These are phyloP conservation scores for Netelia virgata DNA, from an alignment of 2,888 invertebrate species.

Conservation along the genomic window DNA sequence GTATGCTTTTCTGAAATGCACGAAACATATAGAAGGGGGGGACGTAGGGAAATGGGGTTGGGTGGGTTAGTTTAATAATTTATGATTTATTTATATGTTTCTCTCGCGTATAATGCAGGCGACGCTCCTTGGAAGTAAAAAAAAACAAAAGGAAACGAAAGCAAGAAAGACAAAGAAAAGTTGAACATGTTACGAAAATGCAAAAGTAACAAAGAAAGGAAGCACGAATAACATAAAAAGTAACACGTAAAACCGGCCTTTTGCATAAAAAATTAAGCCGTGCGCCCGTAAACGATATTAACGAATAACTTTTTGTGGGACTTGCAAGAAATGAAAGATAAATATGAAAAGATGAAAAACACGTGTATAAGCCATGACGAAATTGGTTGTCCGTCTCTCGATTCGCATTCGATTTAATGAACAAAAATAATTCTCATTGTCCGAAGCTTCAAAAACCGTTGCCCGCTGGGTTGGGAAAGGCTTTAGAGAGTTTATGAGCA, in stretches of 20 bases:
- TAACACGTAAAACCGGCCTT: constrained; percentile 77
- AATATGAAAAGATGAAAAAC: constrained; percentile 19
- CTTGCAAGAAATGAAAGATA: constrained; percentile 17
- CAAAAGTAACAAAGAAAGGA: constrained; percentile 47
- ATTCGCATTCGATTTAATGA: constrained; percentile 18
- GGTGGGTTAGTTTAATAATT: constrained; percentile 83
- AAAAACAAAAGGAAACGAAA: constrained; percentile 41
- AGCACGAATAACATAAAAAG: constrained; percentile 72
- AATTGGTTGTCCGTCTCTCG: constrained; percentile 20
- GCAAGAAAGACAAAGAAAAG: constrained; percentile 15
- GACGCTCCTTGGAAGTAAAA: constrained; percentile 74
- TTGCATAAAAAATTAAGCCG: constrained; percentile 82
- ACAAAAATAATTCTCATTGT: constrained; percentile 21
- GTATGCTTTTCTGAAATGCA: constrained; percentile 95
- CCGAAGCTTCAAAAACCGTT: constrained; percentile 29
- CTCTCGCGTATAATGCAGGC: constrained; percentile 78
- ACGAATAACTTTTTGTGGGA: constrained; percentile 18
- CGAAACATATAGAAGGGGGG: constrained; percentile 94
- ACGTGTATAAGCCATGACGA: constrained; percentile 48
- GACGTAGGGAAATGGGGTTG: constrained; percentile 75
- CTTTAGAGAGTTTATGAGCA: constrained; percentile 14
- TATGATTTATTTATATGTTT: constrained; percentile 84
- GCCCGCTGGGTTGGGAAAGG: background rate
- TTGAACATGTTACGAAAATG: constrained; percentile 9
- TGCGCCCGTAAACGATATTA: constrained; percentile 66